A percentile compares a stretch with the other conserved stretches of the same genome.
Evolutionary conservation across 2,797 vertebrate species (phyloP).

Genomic region (Pseudocheirus occidentalis): DNA sequence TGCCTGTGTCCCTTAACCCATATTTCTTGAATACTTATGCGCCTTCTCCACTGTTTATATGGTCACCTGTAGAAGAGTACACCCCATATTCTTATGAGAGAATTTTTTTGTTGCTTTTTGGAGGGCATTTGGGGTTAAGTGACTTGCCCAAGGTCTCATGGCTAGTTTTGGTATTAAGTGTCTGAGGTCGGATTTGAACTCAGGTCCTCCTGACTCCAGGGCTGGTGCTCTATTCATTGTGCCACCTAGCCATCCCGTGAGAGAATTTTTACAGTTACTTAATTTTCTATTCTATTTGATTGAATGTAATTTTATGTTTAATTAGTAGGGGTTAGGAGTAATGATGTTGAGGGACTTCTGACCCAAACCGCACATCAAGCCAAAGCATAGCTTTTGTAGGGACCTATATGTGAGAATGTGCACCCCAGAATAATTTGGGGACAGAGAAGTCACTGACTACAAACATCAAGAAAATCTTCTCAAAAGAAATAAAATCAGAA

Average conservation of each 20-base stretch:
- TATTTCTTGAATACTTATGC: background rate
- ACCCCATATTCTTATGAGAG: background rate
- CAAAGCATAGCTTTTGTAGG: background rate
- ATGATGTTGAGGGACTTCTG: background rate
- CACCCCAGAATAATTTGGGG: background rate
- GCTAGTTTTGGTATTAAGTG: too few relatives aligned
- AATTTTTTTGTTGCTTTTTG: too few relatives aligned
- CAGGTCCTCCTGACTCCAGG: too few relatives aligned
- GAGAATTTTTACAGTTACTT: background rate
- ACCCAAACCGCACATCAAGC: background rate
- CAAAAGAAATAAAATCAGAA: background rate
- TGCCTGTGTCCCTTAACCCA: background rate
- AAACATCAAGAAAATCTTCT: background rate
- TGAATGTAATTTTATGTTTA: background rate
- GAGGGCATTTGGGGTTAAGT: too few relatives aligned
- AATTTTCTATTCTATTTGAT: background rate
- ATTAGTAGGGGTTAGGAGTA: background rate
- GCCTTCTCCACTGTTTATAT: background rate
- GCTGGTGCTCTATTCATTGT: too few relatives aligned
- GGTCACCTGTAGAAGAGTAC: background rate
- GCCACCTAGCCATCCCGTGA: too few relatives aligned
- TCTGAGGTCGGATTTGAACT: too few relatives aligned
- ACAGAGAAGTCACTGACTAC: background rate
- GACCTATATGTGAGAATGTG: background rate
- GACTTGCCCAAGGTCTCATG: too few relatives aligned